Evolutionary conservation across 1,140 invertebrate genomes (phyloP).

Genomic region (Matsumurasca onukii): DNA sequence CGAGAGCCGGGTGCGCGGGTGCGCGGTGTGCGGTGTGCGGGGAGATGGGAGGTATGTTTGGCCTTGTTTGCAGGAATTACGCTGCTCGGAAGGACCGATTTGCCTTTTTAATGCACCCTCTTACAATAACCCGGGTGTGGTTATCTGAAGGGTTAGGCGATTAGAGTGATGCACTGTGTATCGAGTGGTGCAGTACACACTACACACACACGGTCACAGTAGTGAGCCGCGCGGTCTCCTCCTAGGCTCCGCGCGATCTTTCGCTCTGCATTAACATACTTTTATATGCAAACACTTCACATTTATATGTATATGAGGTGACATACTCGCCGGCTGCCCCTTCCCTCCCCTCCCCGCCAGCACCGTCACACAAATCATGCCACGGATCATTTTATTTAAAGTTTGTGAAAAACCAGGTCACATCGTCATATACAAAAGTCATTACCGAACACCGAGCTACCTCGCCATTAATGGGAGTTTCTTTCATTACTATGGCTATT

Average conservation of each 20-base stretch:
- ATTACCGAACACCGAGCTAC: background rate
- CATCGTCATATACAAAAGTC: background rate
- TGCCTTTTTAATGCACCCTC: background rate
- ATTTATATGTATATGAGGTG: constrained; percentile 15
- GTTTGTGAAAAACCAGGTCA: constrained; percentile 11
- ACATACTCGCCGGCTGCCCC: background rate
- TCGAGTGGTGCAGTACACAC: background rate
- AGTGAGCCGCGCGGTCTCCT: background rate
- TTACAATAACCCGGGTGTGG: background rate
- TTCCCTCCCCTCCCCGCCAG: too few relatives aligned
- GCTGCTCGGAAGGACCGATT: background rate
- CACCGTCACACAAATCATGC: background rate
- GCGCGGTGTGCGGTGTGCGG: too few relatives aligned
- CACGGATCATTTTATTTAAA: constrained; percentile 12
- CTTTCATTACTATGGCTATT: too few relatives aligned
- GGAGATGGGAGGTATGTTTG: constrained; percentile 7
- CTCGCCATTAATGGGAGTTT: too few relatives aligned
- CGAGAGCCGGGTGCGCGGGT: background rate
- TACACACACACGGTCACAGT: too few relatives aligned
- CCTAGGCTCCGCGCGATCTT: background rate
- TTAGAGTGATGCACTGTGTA: background rate
- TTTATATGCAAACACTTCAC: constrained; percentile 16
- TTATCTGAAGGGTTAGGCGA: background rate
- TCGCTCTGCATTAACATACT: constrained; percentile 1
- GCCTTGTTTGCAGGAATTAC: constrained; percentile 7